Evolutionary conservation across 2,888 invertebrate species (phyloP).

Genomic region (Mycalesis mineus): DNA sequence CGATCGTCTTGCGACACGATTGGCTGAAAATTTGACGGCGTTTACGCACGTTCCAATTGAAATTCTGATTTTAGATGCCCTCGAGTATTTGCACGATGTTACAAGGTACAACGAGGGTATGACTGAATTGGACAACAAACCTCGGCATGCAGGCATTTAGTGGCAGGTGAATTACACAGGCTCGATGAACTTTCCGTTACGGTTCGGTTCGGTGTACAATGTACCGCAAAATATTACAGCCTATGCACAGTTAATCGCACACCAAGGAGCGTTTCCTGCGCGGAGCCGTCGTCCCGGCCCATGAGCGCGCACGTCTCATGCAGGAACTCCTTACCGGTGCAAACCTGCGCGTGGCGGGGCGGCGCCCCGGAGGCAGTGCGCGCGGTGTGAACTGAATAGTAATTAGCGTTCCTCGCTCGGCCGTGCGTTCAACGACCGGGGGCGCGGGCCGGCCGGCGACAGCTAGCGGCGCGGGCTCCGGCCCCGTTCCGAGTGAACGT

Average conservation of each 20-base stretch:
- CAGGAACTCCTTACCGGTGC: conserved; percentile 1
- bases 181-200: too few species aligned
- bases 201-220: too few species aligned
- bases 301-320: not conserved
- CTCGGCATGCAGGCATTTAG: too few species aligned
- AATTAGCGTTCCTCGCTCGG: conserved; percentile 25
- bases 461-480: conserved; percentile 19
- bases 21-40: too few species aligned
- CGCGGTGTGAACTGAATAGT: conserved; percentile 21
- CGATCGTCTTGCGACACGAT: not conserved
- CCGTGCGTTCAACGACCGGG: conserved; percentile 17
- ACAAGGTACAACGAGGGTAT: too few species aligned
- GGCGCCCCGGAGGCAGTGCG: too few species aligned
- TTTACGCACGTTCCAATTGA: too few species aligned
- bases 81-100: too few species aligned
- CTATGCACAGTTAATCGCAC: not conserved
- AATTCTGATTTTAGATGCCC: too few species aligned
- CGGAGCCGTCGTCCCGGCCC: not conserved
- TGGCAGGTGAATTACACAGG: too few species aligned
- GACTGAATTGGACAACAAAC: too few species aligned
- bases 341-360: not conserved
- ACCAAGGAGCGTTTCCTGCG: not conserved
- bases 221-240: not conserved
- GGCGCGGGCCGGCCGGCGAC: conserved; percentile 40
- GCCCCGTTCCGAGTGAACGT: conserved; percentile 16